phyloP scores from a whole-genome alignment of 2,797 vertebrate genomes.

The Amniataba percoides region DNA sequence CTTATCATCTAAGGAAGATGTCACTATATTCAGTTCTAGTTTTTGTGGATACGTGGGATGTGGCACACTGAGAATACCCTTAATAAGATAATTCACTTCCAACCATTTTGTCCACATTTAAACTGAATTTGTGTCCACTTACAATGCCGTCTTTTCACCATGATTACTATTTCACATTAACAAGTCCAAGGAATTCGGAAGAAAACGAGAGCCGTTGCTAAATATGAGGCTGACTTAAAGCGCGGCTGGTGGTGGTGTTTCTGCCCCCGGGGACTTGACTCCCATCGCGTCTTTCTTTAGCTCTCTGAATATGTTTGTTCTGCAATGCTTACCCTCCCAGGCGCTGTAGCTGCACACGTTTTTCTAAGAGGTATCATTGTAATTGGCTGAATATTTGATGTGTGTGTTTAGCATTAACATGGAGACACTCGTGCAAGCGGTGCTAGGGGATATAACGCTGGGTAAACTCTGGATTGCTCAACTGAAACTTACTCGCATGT shows the following conservation, averaged over 20 bases:
- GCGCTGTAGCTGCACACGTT: slow-evolving; percentile 62
- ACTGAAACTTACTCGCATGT: slow-evolving; percentile 71
- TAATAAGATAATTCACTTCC: slow-evolving; percentile 78
- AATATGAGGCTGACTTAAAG: slow-evolving; percentile 60
- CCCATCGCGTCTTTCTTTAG: slow-evolving; percentile 76
- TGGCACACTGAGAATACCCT: slow-evolving; percentile 58
- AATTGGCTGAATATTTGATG: slow-evolving; percentile 84
- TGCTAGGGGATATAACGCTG: slow-evolving; percentile 67
- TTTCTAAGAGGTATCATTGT: slow-evolving; percentile 77
- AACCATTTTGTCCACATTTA: slow-evolving; percentile 72
- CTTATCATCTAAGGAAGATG: slow-evolving; percentile 81
- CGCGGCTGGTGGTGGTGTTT: slow-evolving; percentile 56
- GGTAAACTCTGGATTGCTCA: slow-evolving; percentile 77
- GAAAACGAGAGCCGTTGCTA: slow-evolving; percentile 39
- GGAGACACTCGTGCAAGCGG: slow-evolving; percentile 65
- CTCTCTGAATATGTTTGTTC: slow-evolving; percentile 79
- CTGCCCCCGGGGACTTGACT: slow-evolving; percentile 69
- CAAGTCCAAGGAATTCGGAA: slow-evolving; percentile 44
- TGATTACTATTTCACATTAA: slow-evolving; percentile 60
- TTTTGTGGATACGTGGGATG: slow-evolving; percentile 69
- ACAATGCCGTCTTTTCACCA: slow-evolving; percentile 57
- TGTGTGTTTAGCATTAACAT: slow-evolving; percentile 83
- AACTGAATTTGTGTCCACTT: slow-evolving; percentile 73
- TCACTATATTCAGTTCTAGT: slow-evolving; percentile 69
- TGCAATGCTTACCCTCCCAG: slow-evolving; percentile 72